phyloP scores from a whole-genome alignment of 2,113 vertebrate genomes.

The Equus przewalskii region DNA sequence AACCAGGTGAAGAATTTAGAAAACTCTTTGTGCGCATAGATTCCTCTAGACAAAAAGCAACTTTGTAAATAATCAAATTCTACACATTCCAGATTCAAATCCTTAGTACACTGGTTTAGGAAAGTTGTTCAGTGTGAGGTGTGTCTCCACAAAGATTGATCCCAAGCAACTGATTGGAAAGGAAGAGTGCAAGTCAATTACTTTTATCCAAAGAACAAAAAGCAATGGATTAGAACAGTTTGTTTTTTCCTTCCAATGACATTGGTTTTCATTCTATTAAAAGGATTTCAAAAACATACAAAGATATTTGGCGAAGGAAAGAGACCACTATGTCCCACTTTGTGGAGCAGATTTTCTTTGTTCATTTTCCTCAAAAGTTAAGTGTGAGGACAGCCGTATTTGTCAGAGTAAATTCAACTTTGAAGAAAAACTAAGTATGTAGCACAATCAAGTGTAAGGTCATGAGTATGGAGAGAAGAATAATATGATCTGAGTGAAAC shows the following conservation, averaged over 20 bases:
- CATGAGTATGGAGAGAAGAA: not conserved
- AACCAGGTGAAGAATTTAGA: not conserved
- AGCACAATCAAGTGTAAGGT: not conserved
- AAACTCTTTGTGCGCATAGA: not conserved
- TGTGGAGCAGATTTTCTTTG: not conserved
- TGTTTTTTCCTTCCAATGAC: not conserved
- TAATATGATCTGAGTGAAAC: not conserved
- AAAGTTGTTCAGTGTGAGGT: not conserved
- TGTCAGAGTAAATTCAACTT: not conserved
- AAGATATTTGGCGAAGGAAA: not conserved
- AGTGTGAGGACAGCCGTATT: not conserved
- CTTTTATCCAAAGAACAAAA: not conserved
- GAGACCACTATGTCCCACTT: not conserved
- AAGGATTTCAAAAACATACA: not conserved
- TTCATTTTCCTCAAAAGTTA: conserved; percentile 21
- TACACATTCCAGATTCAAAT: not conserved
- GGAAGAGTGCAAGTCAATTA: not conserved
- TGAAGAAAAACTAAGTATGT: not conserved
- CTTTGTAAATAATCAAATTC: not conserved
- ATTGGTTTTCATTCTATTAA: not conserved
- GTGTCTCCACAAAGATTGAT: not conserved
- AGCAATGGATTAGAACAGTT: not conserved
- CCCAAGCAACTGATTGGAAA: not conserved
- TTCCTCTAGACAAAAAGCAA: not conserved
- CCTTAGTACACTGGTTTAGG: not conserved